Evolutionary conservation across 2,113 vertebrate genomes (phyloP).

Genomic region (Chaetodon trifascialis): DNA sequence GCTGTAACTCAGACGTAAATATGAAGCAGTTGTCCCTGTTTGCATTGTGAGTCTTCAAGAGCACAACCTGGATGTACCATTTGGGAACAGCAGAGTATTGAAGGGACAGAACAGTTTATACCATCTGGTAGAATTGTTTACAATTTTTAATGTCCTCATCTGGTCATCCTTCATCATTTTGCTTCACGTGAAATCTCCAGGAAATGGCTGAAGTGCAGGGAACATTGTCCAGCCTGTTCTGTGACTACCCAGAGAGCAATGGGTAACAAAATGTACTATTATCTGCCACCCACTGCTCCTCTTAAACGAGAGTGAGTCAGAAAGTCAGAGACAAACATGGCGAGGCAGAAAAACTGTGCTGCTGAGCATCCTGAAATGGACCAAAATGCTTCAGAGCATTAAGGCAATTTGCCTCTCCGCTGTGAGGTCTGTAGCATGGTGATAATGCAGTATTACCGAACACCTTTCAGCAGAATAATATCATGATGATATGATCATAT

Average conservation of each 20-base stretch:
- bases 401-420: conserved; percentile 11
- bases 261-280: conserved; percentile 67
- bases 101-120: not conserved
- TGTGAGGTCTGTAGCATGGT: not conserved
- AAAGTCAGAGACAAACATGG: conserved; percentile 40
- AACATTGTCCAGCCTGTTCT: conserved; percentile 38
- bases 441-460: not conserved
- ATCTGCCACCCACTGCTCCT: conserved; percentile 68
- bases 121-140: not conserved
- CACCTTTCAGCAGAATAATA: not conserved
- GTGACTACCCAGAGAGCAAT: conserved; percentile 54
- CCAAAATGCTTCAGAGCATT: conserved; percentile 22
- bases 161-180: not conserved
- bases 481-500: not conserved
- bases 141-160: not conserved
- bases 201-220: conserved; percentile 4
- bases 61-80: not conserved
- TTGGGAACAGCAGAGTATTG: conserved; percentile 1
- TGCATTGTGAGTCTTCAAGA: conserved; percentile 17
- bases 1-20: not conserved
- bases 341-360: conserved; percentile 14
- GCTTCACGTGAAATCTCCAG: not conserved
- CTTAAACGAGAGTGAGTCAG: conserved; percentile 73
- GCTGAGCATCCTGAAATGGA: conserved; percentile 27
- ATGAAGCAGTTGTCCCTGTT: conserved; percentile 2